These are phyloP conservation scores for Camelus dromedarius DNA, from an alignment of 2,113 vertebrate genomes.

Conservation along the genomic window DNA sequence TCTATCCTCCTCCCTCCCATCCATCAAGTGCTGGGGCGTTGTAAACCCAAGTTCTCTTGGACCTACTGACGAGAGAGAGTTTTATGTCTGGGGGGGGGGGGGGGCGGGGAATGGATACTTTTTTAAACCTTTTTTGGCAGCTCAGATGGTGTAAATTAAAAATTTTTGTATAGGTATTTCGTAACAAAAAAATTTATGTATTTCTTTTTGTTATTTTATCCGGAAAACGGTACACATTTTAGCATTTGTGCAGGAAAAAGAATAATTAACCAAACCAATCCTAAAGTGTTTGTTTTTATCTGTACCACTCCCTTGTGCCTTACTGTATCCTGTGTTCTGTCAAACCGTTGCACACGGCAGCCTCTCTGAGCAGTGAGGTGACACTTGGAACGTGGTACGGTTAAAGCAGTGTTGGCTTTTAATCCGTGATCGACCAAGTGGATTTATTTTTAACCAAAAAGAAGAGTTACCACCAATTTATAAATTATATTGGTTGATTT, in stretches of 20 bases:
- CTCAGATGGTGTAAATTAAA: constrained; percentile 97
- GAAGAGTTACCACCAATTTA: constrained; percentile 64
- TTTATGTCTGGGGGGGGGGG: constrained; percentile 93
- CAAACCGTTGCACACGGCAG: constrained; percentile 58
- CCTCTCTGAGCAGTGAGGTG: constrained; percentile 66
- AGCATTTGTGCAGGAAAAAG: constrained; percentile 86
- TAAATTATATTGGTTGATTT: constrained; percentile 78
- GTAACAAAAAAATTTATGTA: constrained; percentile 89
- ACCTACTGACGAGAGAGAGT: constrained; percentile 92
- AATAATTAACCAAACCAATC: constrained; percentile 58
- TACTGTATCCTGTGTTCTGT: constrained; percentile 82
- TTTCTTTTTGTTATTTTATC: constrained; percentile 89
- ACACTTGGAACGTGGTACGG: constrained; percentile 66
- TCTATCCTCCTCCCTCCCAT: constrained; percentile 77
- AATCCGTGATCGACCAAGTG: constrained; percentile 59
- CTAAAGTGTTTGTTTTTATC: constrained; percentile 80
- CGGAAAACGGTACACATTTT: constrained; percentile 91
- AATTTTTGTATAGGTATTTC: constrained; percentile 95
- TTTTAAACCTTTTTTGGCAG: constrained; percentile 94
- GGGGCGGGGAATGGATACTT: constrained; percentile 86
- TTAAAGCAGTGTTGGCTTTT: constrained; percentile 72
- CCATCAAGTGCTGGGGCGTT: constrained; percentile 86
- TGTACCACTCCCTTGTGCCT: constrained; percentile 88
- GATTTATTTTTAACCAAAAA: constrained; percentile 79
- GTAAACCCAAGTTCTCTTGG: constrained; percentile 88